Percentiles rank a stretch among this genome's conserved stretches.
Evolutionary conservation across 1,140 invertebrate species (phyloP).

Genomic region (Aphaenogaster rudis): DNA sequence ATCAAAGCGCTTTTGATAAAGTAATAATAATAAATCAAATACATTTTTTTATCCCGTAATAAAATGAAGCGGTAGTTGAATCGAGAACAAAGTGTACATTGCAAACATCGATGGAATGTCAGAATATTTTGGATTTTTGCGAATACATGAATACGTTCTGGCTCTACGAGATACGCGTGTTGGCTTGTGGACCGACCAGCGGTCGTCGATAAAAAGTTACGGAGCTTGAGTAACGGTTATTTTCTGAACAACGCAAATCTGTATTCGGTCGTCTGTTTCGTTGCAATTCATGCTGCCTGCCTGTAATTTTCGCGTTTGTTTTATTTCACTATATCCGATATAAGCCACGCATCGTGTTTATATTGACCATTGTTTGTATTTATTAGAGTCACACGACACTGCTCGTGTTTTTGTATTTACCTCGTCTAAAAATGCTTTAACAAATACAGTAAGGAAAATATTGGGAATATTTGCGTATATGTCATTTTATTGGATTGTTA

Average conservation of each 20-base stretch:
- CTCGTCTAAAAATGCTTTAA: conserved; percentile 23
- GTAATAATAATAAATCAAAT: not conserved
- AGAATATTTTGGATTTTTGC: not conserved
- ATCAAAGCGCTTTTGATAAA: not conserved
- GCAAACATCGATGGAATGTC: conserved; percentile 27
- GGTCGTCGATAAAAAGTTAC: conserved; percentile 38
- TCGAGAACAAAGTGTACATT: conserved; percentile 17
- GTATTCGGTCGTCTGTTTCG: conserved; percentile 8
- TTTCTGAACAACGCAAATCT: not conserved
- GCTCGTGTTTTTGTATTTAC: conserved; percentile 4
- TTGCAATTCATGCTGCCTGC: not conserved
- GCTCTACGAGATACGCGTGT: not conserved
- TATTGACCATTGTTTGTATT: conserved; percentile 7
- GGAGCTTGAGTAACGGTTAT: conserved; percentile 22
- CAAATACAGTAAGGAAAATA: conserved; percentile 30
- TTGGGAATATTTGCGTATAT: not conserved
- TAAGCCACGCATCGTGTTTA: conserved; percentile 21
- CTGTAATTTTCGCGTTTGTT: conserved; percentile 37
- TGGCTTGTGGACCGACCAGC: not conserved
- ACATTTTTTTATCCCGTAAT: not conserved
- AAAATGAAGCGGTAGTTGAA: not conserved
- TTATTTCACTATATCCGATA: conserved; percentile 1
- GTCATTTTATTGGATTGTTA: conserved; percentile 7
- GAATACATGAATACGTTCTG: not conserved
- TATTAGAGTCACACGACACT: not conserved